Conservation (phyloP, 2,797 vertebrate genomes). For the Mormyrops boulengeri region DNA sequence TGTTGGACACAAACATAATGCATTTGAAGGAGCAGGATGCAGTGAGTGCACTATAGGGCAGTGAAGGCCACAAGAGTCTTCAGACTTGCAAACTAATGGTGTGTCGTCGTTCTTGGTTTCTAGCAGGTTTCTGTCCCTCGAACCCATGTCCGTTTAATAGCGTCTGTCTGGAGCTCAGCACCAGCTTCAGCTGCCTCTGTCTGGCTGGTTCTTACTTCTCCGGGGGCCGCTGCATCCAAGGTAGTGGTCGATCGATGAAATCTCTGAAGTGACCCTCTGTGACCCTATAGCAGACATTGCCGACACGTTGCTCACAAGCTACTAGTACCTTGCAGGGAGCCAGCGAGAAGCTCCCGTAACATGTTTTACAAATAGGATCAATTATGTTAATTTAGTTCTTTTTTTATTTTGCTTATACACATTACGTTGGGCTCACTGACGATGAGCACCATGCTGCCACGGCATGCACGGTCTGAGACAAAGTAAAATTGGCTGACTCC, state of each 20-base stretch:
- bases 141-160: conserved; percentile 47
- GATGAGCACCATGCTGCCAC: too few species aligned
- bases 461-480: not conserved
- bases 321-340: not conserved
- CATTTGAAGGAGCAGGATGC: not conserved
- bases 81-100: not conserved
- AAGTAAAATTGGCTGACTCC: not conserved
- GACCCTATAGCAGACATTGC: not conserved
- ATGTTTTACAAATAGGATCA: not conserved
- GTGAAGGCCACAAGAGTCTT: not conserved
- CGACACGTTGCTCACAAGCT: not conserved
- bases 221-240: conserved; percentile 39
- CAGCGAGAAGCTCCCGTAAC: not conserved
- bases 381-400: not conserved
- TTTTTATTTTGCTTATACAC: not conserved
- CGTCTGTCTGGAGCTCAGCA: conserved; percentile 40
- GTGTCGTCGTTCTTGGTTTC: not conserved
- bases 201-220: conserved; percentile 46
- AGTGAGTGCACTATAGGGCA: not conserved
- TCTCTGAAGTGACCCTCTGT: not conserved
- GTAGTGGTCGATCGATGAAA: conserved; percentile 37
- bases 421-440: not conserved
- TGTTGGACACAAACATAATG: not conserved
- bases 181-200: conserved; percentile 53
- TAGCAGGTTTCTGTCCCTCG: conserved; percentile 45